Conservation (phyloP, 2,888 invertebrate genomes). For the Augiades crinisus region DNA sequence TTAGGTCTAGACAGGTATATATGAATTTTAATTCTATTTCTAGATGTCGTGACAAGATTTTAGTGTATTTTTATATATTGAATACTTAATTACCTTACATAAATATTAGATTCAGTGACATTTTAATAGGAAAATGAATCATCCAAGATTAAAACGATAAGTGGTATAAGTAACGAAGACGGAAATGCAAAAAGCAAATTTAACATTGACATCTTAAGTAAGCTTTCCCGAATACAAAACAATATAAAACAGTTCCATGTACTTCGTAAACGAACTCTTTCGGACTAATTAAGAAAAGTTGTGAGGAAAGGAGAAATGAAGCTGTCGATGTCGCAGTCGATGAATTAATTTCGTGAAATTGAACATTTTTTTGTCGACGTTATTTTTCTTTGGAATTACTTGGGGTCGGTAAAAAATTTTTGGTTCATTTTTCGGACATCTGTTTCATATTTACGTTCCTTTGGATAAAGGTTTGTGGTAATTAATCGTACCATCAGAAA, state of each 20-base stretch:
- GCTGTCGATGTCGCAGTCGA: slow-evolving; percentile 49
- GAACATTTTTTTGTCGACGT: slow-evolving; percentile 41
- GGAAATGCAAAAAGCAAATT: slow-evolving; percentile 20
- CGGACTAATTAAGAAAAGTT: slow-evolving; percentile 44
- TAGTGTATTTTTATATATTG: too few relatives aligned
- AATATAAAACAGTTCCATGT: slow-evolving; percentile 30
- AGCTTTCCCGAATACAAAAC: slow-evolving; percentile 31
- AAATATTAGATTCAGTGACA: too few relatives aligned
- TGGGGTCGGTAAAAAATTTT: slow-evolving; percentile 21
- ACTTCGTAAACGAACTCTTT: slow-evolving; percentile 31
- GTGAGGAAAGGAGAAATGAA: slow-evolving; percentile 36
- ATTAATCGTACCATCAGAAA: too few relatives aligned
- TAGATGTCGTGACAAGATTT: too few relatives aligned
- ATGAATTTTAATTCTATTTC: too few relatives aligned
- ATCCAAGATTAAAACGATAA: too few relatives aligned
- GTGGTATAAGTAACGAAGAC: too few relatives aligned
- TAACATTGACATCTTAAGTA: slow-evolving; percentile 32
- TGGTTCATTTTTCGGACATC: not conserved
- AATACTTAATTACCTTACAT: too few relatives aligned
- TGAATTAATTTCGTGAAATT: slow-evolving; percentile 61
- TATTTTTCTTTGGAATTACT: slow-evolving; percentile 43
- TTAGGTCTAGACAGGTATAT: too few relatives aligned
- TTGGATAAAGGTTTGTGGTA: too few relatives aligned
- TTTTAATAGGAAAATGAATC: too few relatives aligned
- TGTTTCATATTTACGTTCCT: not conserved